Evolutionary conservation across 2,888 invertebrate species (phyloP).

Genomic region (Ferdinandea cuprea): DNA sequence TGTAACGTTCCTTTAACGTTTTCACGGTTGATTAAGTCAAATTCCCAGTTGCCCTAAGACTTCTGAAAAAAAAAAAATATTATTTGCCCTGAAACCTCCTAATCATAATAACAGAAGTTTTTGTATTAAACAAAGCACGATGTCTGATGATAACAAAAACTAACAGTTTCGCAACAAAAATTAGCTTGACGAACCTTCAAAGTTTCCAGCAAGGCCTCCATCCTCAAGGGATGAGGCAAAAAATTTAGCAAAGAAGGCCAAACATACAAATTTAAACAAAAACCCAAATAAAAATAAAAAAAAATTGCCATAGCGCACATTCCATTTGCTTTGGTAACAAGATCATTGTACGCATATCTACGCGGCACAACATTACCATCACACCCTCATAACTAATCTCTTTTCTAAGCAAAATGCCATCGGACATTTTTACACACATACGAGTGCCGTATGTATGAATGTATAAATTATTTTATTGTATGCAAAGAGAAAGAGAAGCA

Average conservation of each 20-base stretch:
- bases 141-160: too few species aligned
- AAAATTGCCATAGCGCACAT: conserved; percentile 30
- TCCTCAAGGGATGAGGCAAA: neutral
- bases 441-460: too few species aligned
- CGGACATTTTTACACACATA: conserved; percentile 8
- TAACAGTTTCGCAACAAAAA: too few species aligned
- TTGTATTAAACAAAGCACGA: too few species aligned
- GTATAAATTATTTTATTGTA: neutral
- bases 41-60: too few species aligned
- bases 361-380: conserved; percentile 21
- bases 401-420: conserved; percentile 21
- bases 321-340: conserved; percentile 70
- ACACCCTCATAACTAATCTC: conserved; percentile 27
- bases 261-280: conserved; percentile 2
- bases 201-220: neutral
- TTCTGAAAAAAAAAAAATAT: too few species aligned
- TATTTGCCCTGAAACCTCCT: too few species aligned
- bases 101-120: too few species aligned
- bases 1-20: too few species aligned
- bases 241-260: conserved; percentile 8
- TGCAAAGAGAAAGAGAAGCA: conserved; percentile 77
- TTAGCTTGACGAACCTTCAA: too few species aligned
- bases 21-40: too few species aligned
- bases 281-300: conserved; percentile 1
- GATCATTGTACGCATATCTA: conserved; percentile 64